Evolutionary conservation across 2,888 invertebrate species (phyloP).

Genomic region (Ecliptopera silaceata): DNA sequence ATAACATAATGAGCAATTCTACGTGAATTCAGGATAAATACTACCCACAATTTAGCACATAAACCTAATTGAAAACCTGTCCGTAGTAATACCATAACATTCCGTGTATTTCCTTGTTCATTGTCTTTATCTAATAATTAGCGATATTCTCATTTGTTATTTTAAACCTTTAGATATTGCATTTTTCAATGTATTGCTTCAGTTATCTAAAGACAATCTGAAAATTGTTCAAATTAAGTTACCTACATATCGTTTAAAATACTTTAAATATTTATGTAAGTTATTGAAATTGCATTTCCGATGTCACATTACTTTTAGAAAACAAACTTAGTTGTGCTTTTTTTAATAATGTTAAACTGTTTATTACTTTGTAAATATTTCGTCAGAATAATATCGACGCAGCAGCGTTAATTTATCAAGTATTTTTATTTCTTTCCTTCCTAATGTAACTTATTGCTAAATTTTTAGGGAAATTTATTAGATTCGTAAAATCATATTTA

Average conservation of each 20-base stretch:
- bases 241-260: neutral
- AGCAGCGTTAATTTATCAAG: constrained; percentile 60
- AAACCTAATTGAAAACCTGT: neutral
- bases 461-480: too few relatives aligned
- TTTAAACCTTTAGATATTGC: too few relatives aligned
- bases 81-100: neutral
- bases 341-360: constrained; percentile 71
- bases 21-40: neutral
- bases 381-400: constrained; percentile 71
- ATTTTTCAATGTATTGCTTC: too few relatives aligned
- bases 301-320: constrained; percentile 47
- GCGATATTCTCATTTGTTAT: neutral
- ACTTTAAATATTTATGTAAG: constrained; percentile 4
- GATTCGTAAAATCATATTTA: too few relatives aligned
- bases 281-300: constrained; percentile 68
- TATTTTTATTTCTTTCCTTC: constrained; percentile 39
- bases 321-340: constrained; percentile 71
- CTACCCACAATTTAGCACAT: neutral
- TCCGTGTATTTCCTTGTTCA: neutral
- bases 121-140: neutral
- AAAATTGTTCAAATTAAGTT: neutral
- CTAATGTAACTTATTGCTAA: neutral
- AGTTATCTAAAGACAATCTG: too few relatives aligned
- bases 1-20: neutral
- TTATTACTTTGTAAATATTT: constrained; percentile 80